A percentile compares a stretch with the other conserved stretches of the same genome.
Conservation (phyloP, 2,797 vertebrate species). For the Channallabes apus region DNA sequence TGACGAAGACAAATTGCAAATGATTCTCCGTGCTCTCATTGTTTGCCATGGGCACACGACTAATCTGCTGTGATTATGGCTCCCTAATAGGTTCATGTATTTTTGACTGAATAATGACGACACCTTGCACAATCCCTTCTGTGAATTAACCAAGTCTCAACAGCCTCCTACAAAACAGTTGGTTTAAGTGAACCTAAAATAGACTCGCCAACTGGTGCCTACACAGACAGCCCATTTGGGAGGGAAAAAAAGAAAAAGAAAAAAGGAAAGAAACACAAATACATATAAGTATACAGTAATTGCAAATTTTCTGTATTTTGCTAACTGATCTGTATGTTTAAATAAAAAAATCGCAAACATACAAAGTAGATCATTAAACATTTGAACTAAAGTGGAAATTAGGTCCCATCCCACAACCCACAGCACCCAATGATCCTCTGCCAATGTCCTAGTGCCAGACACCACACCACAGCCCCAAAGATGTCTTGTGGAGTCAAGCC, state of each 20-base stretch:
- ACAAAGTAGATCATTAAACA: background rate
- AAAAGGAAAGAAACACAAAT: background rate
- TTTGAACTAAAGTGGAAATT: too few species aligned
- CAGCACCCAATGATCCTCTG: too few species aligned
- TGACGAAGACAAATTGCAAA: slow-evolving; percentile 41
- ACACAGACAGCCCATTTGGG: slow-evolving; percentile 21
- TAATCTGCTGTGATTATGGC: slow-evolving; percentile 69
- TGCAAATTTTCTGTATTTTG: background rate
- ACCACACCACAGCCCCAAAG: too few species aligned
- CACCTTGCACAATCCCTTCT: slow-evolving; percentile 63
- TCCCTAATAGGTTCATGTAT: slow-evolving; percentile 67
- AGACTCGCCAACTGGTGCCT: slow-evolving; percentile 33
- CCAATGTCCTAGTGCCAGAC: too few species aligned
- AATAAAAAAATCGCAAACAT: too few species aligned
- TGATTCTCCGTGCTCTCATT: slow-evolving; percentile 61
- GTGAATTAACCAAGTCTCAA: slow-evolving; percentile 59
- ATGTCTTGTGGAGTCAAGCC: too few species aligned
- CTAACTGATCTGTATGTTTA: background rate
- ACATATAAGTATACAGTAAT: background rate
- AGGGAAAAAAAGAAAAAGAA: background rate
- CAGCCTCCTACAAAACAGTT: slow-evolving; percentile 52
- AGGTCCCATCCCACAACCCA: too few species aligned
- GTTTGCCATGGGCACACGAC: slow-evolving; percentile 60
- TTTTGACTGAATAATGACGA: slow-evolving; percentile 65
- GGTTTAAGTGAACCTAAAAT: slow-evolving; percentile 44